Percentiles rank a stretch among this genome's conserved stretches.
These are phyloP conservation scores for Myotis pilosus DNA, from an alignment of 2,797 vertebrate species.

Conservation along the genomic window DNA sequence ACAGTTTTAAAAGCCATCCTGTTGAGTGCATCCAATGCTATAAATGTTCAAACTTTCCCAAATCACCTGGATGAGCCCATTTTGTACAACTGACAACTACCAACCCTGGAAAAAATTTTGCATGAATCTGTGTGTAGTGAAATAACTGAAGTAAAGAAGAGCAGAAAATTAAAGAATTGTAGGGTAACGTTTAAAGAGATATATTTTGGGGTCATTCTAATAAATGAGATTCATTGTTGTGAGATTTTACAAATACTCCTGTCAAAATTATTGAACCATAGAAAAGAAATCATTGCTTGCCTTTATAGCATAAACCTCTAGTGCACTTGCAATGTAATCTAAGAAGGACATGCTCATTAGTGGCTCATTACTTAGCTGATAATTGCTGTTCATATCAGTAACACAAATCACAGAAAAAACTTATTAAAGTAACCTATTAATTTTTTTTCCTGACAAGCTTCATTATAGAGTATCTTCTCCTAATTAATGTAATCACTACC, in stretches of 20 bases:
- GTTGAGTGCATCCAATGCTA: not conserved
- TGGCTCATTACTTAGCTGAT: slow-evolving; percentile 80
- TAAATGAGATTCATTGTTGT: not conserved
- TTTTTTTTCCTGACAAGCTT: slow-evolving; percentile 76
- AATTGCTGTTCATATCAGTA: slow-evolving; percentile 83
- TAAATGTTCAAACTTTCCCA: not conserved
- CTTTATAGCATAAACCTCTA: slow-evolving; percentile 66
- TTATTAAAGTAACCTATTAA: slow-evolving; percentile 81
- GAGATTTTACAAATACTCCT: slow-evolving; percentile 35
- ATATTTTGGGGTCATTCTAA: not conserved
- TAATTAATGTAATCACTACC: slow-evolving; percentile 73
- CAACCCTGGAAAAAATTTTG: not conserved
- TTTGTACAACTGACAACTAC: not conserved
- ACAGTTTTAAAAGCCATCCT: not conserved
- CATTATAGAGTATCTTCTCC: slow-evolving; percentile 72
- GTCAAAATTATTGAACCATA: slow-evolving; percentile 25
- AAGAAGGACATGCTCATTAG: slow-evolving; percentile 82
- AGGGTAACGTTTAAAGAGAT: slow-evolving; percentile 13
- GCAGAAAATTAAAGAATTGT: not conserved
- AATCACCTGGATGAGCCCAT: not conserved
- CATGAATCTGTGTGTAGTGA: not conserved
- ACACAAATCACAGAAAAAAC: slow-evolving; percentile 80
- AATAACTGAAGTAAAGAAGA: not conserved
- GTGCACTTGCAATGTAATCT: slow-evolving; percentile 77
- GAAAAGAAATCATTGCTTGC: slow-evolving; percentile 40